Evolutionary conservation across 2,888 invertebrate genomes (phyloP).

Genomic region (Megaustenia siamemsis): DNA sequence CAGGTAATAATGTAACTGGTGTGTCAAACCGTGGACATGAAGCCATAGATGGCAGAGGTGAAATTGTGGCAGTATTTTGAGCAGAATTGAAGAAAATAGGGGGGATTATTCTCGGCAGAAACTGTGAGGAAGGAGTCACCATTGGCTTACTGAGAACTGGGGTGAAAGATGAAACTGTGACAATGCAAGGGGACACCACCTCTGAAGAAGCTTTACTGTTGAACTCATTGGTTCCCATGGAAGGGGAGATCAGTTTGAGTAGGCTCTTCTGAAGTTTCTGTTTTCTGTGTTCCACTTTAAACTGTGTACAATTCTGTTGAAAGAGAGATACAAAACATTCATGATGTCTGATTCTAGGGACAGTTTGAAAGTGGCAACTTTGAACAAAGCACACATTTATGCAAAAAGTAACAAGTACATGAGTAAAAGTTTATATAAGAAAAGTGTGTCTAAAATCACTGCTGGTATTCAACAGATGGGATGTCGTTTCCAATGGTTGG

Average conservation of each 20-base stretch:
- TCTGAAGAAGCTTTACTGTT: not conserved
- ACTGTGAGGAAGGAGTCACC: not conserved
- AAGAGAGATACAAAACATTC: not conserved
- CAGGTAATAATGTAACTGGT: not conserved
- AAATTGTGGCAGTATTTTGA: not conserved
- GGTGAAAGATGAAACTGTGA: not conserved
- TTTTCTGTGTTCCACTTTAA: too few species aligned
- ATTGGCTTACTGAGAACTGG: not conserved
- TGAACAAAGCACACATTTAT: too few species aligned
- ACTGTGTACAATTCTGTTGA: not conserved
- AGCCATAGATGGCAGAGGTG: conserved; percentile 43
- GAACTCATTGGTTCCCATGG: not conserved
- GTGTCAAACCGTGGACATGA: conserved; percentile 20
- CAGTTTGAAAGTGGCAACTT: too few species aligned
- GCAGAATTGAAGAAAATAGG: not conserved
- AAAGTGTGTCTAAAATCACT: too few species aligned
- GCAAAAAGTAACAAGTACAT: too few species aligned
- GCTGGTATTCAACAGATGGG: too few species aligned
- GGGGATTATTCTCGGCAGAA: conserved; percentile 5
- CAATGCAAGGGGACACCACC: not conserved
- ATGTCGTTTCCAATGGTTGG: too few species aligned
- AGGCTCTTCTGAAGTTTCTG: not conserved
- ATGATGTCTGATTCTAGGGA: too few species aligned
- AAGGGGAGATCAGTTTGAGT: not conserved
- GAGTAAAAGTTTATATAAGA: too few species aligned